A percentile compares a stretch with the other conserved stretches of the same genome.
phyloP scores from a whole-genome alignment of 2,888 invertebrate species.

The Uropetala carovei region DNA sequence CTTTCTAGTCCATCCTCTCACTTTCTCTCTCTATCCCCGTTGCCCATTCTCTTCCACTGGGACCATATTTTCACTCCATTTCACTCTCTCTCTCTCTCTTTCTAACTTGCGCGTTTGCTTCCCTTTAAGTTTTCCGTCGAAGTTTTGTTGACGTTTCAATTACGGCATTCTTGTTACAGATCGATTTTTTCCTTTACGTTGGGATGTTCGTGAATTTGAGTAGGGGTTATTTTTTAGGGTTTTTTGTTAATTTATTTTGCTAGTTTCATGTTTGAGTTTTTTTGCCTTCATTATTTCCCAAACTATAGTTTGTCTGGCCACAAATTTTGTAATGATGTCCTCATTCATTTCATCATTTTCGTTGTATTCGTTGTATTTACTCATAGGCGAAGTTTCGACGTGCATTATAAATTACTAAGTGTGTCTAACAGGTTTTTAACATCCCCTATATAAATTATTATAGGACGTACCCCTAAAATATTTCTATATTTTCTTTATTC shows the following conservation, averaged over 20 bases:
- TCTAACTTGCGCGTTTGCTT: conserved; percentile 21
- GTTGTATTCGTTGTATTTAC: neutral
- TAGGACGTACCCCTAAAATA: too few relatives aligned
- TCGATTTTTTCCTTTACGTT: conserved; percentile 18
- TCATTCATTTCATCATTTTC: neutral
- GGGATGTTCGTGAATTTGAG: neutral
- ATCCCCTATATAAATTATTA: too few relatives aligned
- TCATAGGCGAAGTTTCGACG: too few relatives aligned
- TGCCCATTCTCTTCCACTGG: neutral
- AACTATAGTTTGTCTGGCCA: neutral
- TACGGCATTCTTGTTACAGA: conserved; percentile 44
- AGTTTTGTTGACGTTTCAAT: conserved; percentile 55
- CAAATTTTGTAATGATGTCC: neutral
- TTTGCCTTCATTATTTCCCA: neutral
- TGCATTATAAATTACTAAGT: too few relatives aligned
- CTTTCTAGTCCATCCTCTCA: neutral
- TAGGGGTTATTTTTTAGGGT: neutral
- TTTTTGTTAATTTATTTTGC: conserved; percentile 7
- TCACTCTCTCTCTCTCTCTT: conserved; percentile 1
- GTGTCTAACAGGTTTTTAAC: too few relatives aligned
- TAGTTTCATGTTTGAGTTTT: neutral
- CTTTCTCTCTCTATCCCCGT: neutral
- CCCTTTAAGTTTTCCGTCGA: conserved; percentile 6
- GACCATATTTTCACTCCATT: neutral
- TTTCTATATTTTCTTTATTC: too few relatives aligned